A percentile compares a stretch with the other conserved stretches of the same genome.
Conservation (phyloP, 2,797 vertebrate genomes). For the Phataginus tetradactyla region DNA sequence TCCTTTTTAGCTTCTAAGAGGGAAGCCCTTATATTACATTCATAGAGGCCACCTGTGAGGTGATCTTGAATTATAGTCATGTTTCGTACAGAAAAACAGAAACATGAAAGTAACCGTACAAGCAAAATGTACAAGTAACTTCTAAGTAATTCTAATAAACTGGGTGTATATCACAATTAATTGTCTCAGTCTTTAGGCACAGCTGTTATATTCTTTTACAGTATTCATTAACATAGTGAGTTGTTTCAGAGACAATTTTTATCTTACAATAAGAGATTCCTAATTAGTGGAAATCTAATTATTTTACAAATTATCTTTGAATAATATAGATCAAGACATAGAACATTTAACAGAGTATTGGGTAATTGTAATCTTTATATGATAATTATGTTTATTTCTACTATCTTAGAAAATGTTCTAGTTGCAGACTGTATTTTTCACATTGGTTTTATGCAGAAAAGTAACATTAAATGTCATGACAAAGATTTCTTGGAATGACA, state of each 20-base stretch:
- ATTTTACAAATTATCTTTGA: slow-evolving; percentile 40
- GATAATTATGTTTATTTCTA: slow-evolving; percentile 51
- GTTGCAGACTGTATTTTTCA: slow-evolving; percentile 29
- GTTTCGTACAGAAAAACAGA: slow-evolving; percentile 45
- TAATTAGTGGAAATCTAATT: slow-evolving; percentile 58
- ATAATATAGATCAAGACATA: slow-evolving; percentile 17
- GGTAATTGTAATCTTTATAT: slow-evolving; percentile 56
- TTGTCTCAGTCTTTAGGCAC: slow-evolving; percentile 10
- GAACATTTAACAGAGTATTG: slow-evolving; percentile 8
- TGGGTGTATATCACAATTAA: neutral
- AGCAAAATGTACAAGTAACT: slow-evolving; percentile 14
- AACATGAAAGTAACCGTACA: neutral
- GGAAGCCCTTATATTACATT: neutral
- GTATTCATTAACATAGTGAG: slow-evolving; percentile 56
- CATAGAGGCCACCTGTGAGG: slow-evolving; percentile 22
- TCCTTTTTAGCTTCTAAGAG: neutral
- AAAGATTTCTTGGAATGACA: slow-evolving; percentile 38
- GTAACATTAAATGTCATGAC: neutral
- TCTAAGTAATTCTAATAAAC: slow-evolving; percentile 34
- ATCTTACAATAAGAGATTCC: slow-evolving; percentile 30
- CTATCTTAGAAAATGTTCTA: slow-evolving; percentile 20
- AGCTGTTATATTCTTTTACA: slow-evolving; percentile 49
- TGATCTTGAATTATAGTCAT: neutral
- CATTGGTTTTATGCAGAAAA: slow-evolving; percentile 38
- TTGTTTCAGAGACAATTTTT: slow-evolving; percentile 63